These are phyloP conservation scores for Pygoscelis antarcticus DNA, from an alignment of 2,113 vertebrate species.

Conservation along the genomic window DNA sequence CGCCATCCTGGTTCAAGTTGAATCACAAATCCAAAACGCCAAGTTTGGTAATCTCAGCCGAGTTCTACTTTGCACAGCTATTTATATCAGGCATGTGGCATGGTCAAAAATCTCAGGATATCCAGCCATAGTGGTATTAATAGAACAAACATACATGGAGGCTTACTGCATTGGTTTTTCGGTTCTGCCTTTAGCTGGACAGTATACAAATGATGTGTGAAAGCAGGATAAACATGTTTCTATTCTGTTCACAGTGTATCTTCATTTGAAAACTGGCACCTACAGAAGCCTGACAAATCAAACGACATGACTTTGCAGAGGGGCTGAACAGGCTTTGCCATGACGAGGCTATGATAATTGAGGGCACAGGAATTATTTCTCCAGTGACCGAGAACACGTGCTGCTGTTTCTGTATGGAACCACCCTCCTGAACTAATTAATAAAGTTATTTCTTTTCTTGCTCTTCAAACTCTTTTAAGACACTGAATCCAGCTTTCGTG, in stretches of 20 bases:
- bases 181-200: not conserved
- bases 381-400: not conserved
- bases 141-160: not conserved
- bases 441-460: not conserved
- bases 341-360: not conserved
- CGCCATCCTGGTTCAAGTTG: not conserved
- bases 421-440: not conserved
- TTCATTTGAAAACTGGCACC: not conserved
- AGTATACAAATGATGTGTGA: not conserved
- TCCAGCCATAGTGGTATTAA: not conserved
- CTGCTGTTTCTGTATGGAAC: not conserved
- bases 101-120: not conserved
- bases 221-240: not conserved
- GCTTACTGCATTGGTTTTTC: not conserved
- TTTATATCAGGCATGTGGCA: not conserved
- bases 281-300: not conserved
- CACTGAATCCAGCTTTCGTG: not conserved
- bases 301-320: not conserved
- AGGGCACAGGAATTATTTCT: not conserved
- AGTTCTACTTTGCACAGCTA: not conserved
- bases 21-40: not conserved
- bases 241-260: not conserved
- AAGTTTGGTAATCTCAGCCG: slow-evolving; percentile 25
- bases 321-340: not conserved
- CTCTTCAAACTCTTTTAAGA: not conserved